A percentile compares a stretch with the other conserved stretches of the same genome.
Conservation (phyloP, 1,140 invertebrate genomes). For the Hyles vespertilio region DNA sequence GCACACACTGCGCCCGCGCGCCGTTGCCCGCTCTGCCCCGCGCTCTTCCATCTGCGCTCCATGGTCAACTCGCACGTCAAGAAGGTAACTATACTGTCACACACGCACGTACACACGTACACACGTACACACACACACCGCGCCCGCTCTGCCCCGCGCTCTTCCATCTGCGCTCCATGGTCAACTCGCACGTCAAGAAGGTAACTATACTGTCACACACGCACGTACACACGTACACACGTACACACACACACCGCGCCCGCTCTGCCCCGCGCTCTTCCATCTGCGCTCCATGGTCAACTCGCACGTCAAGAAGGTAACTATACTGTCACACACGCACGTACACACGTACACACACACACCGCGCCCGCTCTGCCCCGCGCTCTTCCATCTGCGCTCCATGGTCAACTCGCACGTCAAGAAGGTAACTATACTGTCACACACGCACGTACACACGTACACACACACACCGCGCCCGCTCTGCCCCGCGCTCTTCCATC, state of each 20-base stretch:
- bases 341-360: slow-evolving; percentile 36
- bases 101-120: too few species aligned
- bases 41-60: slow-evolving; percentile 60
- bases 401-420: slow-evolving; percentile 65
- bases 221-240: too few species aligned
- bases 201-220: slow-evolving; percentile 17
- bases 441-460: too few species aligned
- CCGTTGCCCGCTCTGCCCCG: slow-evolving; percentile 59
- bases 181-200: slow-evolving; percentile 62
- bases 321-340: too few species aligned
- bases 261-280: slow-evolving; percentile 62
- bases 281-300: slow-evolving; percentile 65
- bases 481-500: slow-evolving; percentile 62
- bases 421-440: slow-evolving; percentile 32
- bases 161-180: slow-evolving; percentile 63
- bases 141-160: slow-evolving; percentile 61
- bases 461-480: slow-evolving; percentile 59
- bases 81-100: slow-evolving; percentile 32
- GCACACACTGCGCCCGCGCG: slow-evolving; percentile 52
- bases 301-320: slow-evolving; percentile 58
- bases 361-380: slow-evolving; percentile 58
- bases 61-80: slow-evolving; percentile 65
- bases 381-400: slow-evolving; percentile 60
- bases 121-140: too few species aligned
- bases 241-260: slow-evolving; percentile 43